Conservation (phyloP, 2,797 vertebrate species). For the Otus scops region DNA sequence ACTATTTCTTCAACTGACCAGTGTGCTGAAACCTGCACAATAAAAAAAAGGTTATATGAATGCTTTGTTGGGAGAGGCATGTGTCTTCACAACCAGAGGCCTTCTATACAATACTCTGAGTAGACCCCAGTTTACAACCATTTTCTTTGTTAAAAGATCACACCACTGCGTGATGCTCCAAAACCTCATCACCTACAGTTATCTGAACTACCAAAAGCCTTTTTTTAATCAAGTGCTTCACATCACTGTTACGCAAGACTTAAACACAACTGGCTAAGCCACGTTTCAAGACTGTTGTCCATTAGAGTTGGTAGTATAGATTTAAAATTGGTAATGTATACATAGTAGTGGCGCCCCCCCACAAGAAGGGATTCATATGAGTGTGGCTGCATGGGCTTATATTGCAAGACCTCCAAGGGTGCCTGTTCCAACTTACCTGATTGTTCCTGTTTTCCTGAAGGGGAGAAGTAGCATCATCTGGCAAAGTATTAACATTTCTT, state of each 20-base stretch:
- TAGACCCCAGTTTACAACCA: neutral
- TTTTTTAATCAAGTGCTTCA: neutral
- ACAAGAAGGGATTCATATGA: rapidly evolving
- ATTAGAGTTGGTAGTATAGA: neutral
- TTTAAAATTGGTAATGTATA: rapidly evolving
- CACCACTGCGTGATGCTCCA: neutral
- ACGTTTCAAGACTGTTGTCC: neutral
- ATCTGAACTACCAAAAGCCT: neutral
- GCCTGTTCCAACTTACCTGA: conserved; percentile 74
- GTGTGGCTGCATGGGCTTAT: neutral
- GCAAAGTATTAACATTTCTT: conserved; percentile 88
- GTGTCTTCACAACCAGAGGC: neutral
- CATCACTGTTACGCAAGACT: neutral
- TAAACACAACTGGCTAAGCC: neutral
- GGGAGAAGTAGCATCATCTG: conserved; percentile 90
- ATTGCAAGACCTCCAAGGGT: rapidly evolving
- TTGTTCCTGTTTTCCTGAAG: conserved; percentile 90
- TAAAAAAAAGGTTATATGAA: neutral
- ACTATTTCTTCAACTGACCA: conserved; percentile 96
- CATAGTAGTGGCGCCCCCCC: rapidly evolving
- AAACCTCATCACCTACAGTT: neutral
- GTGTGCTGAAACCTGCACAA: conserved; percentile 76
- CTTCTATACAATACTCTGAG: neutral
- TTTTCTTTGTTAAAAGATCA: neutral
- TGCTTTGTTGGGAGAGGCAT: neutral